phyloP scores from a whole-genome alignment of 2,797 vertebrate genomes.

The Esox lucius region DNA sequence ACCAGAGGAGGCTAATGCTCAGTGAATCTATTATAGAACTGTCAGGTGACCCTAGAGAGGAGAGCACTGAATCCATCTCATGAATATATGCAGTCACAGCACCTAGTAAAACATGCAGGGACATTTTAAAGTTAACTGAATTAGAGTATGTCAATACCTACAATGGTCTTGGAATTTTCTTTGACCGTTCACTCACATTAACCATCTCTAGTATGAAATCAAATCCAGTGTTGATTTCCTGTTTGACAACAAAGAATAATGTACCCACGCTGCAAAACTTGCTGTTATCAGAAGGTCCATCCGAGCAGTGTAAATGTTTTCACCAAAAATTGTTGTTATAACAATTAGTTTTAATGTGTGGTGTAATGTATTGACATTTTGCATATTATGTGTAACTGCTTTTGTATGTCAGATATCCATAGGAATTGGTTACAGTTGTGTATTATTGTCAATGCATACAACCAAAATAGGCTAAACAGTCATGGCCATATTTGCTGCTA shows the following conservation, averaged over 20 bases:
- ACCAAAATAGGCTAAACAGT: background rate
- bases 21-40: background rate
- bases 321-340: too few relatives aligned
- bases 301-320: too few relatives aligned
- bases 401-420: background rate
- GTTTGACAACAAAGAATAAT: too few relatives aligned
- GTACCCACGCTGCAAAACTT: too few relatives aligned
- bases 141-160: too few relatives aligned
- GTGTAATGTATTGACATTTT: background rate
- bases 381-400: background rate
- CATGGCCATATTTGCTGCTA: background rate
- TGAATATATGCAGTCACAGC: background rate
- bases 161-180: too few relatives aligned
- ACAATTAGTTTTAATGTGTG: too few relatives aligned
- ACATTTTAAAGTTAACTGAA: background rate
- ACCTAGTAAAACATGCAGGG: background rate
- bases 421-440: background rate
- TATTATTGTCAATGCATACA: too few relatives aligned
- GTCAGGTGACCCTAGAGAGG: background rate
- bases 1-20: slow-evolving; percentile 47
- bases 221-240: too few relatives aligned
- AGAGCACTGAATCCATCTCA: background rate
- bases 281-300: too few relatives aligned
- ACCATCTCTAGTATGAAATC: too few relatives aligned
- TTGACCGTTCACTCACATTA: too few relatives aligned